Evolutionary conservation across 1,140 invertebrate species (phyloP), one percentile per base, ranked within the genome.

Genomic region (Sitobion miscanthi): DNA sequence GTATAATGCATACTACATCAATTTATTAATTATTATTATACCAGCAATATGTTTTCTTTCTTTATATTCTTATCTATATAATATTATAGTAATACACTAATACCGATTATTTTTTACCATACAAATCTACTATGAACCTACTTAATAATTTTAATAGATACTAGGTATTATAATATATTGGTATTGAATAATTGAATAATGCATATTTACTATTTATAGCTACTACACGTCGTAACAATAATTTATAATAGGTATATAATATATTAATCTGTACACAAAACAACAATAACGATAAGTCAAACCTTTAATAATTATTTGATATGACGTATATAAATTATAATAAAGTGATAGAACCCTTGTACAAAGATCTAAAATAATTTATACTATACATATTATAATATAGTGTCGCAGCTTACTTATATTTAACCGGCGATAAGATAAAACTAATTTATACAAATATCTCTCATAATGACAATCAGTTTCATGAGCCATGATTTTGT

Each of bases 371-470:
- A 69, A 69, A 69, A 69, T 14, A 69, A 62, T 30, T 2, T 30
- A 62, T 69, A 69, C 25, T 69, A 5, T 69, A 30, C 14, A 69
- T 77, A 20, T 17, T 52, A 52, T 77, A 20, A 14, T 77, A 20
- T 77, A 20, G 2, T n/a, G 14, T 77, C 30, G 4, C 14, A 77
- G n/a, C n/a, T 77, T 77, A 54, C 52, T 77, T 17, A n/a, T 17
- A 77, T n/a, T 77, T 6, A 77, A 77, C 14, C 14, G 14, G n/a
- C 14, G 14, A n/a, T 20, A n/a, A 77, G 30, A 77, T 77, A n/a
- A 77, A 77, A 77, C 62, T n/a, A 77, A 77, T 77, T 77, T 77
- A 77, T 77, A 35, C 14, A n/a, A n/a, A 77, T n/a, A 77, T 77
- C 62, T 77, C 62, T 77, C 14, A 17, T 77, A n/a, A 35, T n/a